Conservation (phyloP, 1,140 invertebrate species). For the Teleopsis dalmanni region DNA sequence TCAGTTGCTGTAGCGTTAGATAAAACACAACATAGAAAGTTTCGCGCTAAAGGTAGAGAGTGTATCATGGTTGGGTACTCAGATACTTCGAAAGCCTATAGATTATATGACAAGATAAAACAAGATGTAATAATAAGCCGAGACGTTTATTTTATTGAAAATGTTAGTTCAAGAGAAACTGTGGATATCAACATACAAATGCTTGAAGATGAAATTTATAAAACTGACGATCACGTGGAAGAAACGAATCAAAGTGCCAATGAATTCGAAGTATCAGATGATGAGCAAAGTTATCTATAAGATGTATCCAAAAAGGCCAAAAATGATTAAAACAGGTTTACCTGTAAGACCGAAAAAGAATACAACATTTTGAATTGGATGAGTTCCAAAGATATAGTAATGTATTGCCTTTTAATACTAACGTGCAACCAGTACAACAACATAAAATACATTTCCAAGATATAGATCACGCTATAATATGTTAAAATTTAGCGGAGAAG, state of each 20-base stretch:
- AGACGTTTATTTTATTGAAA: background rate
- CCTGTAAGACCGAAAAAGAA: background rate
- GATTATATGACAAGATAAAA: background rate
- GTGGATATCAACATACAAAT: background rate
- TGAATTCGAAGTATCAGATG: background rate
- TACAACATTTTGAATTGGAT: background rate
- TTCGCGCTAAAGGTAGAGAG: background rate
- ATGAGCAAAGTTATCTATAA: background rate
- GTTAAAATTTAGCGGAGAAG: too few relatives aligned
- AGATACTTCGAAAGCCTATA: conserved; percentile 1
- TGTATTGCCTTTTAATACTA: conserved; percentile 18
- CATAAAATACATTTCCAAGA: too few relatives aligned
- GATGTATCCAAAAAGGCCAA: background rate
- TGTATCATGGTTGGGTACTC: conserved; percentile 8
- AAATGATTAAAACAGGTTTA: too few relatives aligned
- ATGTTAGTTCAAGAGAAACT: background rate
- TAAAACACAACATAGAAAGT: conserved; percentile 1
- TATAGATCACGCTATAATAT: too few relatives aligned
- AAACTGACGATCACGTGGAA: background rate
- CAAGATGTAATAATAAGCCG: conserved; percentile 1
- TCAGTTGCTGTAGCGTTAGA: background rate
- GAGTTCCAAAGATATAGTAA: too few relatives aligned
- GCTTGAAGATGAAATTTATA: background rate
- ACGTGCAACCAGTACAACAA: too few relatives aligned
- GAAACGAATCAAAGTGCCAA: background rate